phyloP scores from a whole-genome alignment of 1,140 invertebrate genomes.

The Drosophila novamexicana region DNA sequence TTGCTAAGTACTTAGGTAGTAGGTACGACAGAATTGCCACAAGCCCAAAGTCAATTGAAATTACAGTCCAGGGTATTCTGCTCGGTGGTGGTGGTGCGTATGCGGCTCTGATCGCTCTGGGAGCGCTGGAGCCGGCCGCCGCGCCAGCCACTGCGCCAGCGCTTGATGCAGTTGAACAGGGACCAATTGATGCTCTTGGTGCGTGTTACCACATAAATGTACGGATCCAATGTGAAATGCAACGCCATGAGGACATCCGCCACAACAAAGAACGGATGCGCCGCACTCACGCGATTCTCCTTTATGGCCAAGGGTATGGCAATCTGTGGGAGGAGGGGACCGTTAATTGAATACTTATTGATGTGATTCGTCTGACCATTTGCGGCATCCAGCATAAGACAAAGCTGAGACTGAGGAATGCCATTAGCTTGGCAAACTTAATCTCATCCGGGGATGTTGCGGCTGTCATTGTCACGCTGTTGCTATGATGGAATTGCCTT shows the following conservation, averaged over 20 bases:
- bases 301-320: conserved; percentile 89
- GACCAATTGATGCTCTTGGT: conserved; percentile 83
- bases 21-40: conserved; percentile 7
- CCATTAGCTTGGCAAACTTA: conserved; percentile 93
- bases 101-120: conserved; percentile 80
- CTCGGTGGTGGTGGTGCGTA: conserved; percentile 78
- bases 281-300: conserved; percentile 57
- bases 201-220: conserved; percentile 91
- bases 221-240: conserved; percentile 93
- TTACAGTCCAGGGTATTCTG: conserved; percentile 70
- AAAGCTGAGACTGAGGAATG: conserved; percentile 91
- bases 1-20: conserved; percentile 46
- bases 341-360: background rate
- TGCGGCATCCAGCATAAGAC: conserved; percentile 94
- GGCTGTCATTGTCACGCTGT: conserved; percentile 80
- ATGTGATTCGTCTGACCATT: conserved; percentile 87
- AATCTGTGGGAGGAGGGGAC: conserved; percentile 85
- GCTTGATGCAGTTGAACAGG: conserved; percentile 69
- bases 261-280: conserved; percentile 81
- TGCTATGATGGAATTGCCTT: conserved; percentile 69
- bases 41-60: conserved; percentile 42
- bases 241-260: conserved; percentile 92
- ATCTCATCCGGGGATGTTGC: conserved; percentile 90
- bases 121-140: conserved; percentile 63
- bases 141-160: conserved; percentile 70